Evolutionary conservation across 2,888 invertebrate species (phyloP).

Genomic region (Barypeithes pellucidus): DNA sequence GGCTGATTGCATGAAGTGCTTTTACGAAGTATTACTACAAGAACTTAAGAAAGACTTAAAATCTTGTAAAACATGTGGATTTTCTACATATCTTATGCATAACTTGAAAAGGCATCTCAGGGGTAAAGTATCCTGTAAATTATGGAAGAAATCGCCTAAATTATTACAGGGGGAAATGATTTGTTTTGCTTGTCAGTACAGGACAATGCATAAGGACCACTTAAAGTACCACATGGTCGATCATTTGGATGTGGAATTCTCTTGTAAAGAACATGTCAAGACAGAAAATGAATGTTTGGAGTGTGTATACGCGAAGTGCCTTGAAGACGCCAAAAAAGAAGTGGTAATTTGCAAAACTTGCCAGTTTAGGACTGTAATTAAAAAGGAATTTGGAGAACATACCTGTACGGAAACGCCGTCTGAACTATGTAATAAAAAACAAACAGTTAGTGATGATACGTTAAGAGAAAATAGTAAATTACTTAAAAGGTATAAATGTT

Average conservation of each 20-base stretch:
- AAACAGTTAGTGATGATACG: not conserved
- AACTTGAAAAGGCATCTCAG: too few species aligned
- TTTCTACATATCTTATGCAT: too few species aligned
- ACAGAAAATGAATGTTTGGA: not conserved
- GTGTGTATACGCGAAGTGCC: slow-evolving; percentile 4
- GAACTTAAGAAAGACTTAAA: not conserved
- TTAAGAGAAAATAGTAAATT: not conserved
- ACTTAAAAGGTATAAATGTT: too few species aligned
- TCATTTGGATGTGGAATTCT: not conserved
- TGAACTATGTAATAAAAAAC: too few species aligned
- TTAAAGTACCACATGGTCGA: slow-evolving; percentile 13
- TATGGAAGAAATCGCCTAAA: not conserved
- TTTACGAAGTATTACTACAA: not conserved
- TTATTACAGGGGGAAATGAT: not conserved
- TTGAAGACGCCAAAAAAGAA: slow-evolving; percentile 9
- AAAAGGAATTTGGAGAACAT: not conserved
- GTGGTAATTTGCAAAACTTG: not conserved
- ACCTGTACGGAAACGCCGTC: not conserved
- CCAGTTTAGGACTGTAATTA: not conserved
- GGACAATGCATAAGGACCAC: not conserved
- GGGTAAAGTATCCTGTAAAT: too few species aligned
- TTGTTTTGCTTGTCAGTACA: not conserved
- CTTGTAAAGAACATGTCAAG: not conserved
- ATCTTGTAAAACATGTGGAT: not conserved
- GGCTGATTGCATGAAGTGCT: not conserved